Percentiles rank a stretch among this genome's conserved stretches.
phyloP scores from a whole-genome alignment of 2,888 invertebrate genomes.

The Chydorus sphaericus region DNA sequence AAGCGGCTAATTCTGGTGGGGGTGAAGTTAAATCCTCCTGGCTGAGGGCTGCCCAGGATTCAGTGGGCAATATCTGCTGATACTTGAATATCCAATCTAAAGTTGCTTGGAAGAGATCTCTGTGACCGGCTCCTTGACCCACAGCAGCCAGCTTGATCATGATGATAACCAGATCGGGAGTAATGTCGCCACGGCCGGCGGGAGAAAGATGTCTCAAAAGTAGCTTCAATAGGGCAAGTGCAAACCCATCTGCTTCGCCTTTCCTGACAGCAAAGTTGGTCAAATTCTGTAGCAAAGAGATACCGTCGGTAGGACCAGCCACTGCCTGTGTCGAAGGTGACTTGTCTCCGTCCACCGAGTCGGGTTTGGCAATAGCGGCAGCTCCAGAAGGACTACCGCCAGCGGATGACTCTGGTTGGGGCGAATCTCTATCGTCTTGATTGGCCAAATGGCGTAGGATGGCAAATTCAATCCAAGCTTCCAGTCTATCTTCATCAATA shows the following conservation, averaged over 20 bases:
- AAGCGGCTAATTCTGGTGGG: background rate
- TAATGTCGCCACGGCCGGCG: background rate
- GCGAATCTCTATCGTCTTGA: background rate
- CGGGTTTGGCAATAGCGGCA: background rate
- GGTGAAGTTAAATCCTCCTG: constrained; percentile 5
- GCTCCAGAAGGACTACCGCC: background rate
- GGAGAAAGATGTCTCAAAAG: constrained; percentile 43
- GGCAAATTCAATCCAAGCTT: constrained; percentile 4
- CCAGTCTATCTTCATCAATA: constrained; percentile 7
- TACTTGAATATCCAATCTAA: constrained; percentile 53
- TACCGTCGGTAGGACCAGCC: background rate
- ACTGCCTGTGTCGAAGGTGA: too few species aligned
- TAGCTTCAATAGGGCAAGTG: constrained; percentile 49
- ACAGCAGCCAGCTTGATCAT: constrained; percentile 76
- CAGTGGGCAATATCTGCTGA: background rate
- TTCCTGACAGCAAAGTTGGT: constrained; percentile 58
- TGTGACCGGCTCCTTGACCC: constrained; percentile 63
- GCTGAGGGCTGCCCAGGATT: background rate
- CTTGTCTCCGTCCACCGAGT: background rate
- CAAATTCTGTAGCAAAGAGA: constrained; percentile 47
- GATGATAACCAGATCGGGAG: constrained; percentile 53
- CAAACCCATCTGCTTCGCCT: constrained; percentile 44
- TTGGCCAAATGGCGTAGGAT: background rate
- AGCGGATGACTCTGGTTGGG: background rate
- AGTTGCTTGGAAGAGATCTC: constrained; percentile 59